Base-by-base conservation (phyloP, 2,797 vertebrate genomes). In the Acipenser transmontanus region DNA sequence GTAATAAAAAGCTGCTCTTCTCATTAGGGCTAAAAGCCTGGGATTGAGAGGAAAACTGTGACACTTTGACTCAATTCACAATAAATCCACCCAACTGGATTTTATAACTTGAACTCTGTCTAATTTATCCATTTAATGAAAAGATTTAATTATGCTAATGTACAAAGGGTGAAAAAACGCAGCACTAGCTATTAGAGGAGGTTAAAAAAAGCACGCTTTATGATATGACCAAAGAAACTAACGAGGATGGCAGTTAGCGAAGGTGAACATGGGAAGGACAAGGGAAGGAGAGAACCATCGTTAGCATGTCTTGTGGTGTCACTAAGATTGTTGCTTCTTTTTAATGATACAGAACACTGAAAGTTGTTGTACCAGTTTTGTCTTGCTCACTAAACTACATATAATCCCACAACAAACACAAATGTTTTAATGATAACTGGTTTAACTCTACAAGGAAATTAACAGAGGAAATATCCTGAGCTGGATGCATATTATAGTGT, bases 101-200 rank as follows among this genome's bases (percentile, higher is more conserved):
- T 85, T 87, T 87, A 86, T 85, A 88, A 87, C 79, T 82, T 74
- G 78, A 83, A 86, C 88, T 80, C 77, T 74, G 74, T 74, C 84
- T 85, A 80, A 91, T 91, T 89, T 80, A 91, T 91, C 88, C 89
- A 85, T 87, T 86, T 84, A 87, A 78, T 84, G 85, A 88, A 88
- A 89, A 88, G 84, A 83, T 85, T 87, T 87, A 87, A 92, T 92
- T 91, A 91, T 89, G 90, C 83, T 91, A 91, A 93, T 89, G 78
- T 80, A 34, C 51, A 59, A 57, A 47, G 52, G 66, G 65, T 69
- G 66, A 62, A 85, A 84, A 78, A 5, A 14, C 13, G 2, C 52
- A 59, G 48, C 82, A 81, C 80, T 83, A 78, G 74, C 80, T 74
- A 60, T 77, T 80, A 62, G 76, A 76, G 20, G 20, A 34, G 82